Percentiles rank a stretch among this genome's conserved stretches.
These are phyloP conservation scores for Calyptommatus sinebrachiatus DNA, from an alignment of 2,113 vertebrate genomes.

Conservation along the genomic window DNA sequence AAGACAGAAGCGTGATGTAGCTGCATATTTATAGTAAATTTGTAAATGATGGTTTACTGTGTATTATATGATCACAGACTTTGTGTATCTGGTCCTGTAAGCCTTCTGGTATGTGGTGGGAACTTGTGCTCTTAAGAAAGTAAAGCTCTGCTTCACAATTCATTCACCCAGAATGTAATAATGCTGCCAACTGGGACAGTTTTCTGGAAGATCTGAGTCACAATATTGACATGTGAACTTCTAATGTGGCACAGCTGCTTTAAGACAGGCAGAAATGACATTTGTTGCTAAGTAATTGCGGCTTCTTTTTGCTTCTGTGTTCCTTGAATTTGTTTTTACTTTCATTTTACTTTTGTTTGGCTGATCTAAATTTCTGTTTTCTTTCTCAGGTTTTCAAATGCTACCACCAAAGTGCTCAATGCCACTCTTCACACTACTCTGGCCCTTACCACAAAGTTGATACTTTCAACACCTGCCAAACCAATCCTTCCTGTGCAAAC, in stretches of 20 bases:
- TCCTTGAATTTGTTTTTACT: not conserved
- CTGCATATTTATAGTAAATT: not conserved
- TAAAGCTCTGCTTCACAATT: not conserved
- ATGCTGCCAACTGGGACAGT: accelerated
- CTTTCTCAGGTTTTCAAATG: conserved; percentile 74
- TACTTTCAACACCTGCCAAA: conserved; percentile 81
- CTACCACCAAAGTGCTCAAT: conserved; percentile 77
- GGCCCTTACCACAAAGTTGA: conserved; percentile 74
- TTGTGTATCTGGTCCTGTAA: not conserved
- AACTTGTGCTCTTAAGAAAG: not conserved
- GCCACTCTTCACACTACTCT: conserved; percentile 75
- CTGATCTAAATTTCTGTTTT: conserved; percentile 28
- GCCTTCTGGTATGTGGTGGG: not conserved
- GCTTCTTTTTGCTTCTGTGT: accelerated
- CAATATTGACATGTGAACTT: accelerated
- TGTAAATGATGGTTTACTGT: not conserved
- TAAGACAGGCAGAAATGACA: accelerated
- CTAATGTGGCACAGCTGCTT: accelerated
- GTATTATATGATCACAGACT: not conserved
- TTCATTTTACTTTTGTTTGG: not conserved
- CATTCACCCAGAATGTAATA: not conserved
- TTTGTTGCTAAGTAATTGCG: accelerated
- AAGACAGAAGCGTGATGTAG: not conserved
- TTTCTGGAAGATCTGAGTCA: accelerated
- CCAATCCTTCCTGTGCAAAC: conserved; percentile 94